Conservation (phyloP, 2,888 invertebrate genomes). For the Spilarctia lutea region DNA sequence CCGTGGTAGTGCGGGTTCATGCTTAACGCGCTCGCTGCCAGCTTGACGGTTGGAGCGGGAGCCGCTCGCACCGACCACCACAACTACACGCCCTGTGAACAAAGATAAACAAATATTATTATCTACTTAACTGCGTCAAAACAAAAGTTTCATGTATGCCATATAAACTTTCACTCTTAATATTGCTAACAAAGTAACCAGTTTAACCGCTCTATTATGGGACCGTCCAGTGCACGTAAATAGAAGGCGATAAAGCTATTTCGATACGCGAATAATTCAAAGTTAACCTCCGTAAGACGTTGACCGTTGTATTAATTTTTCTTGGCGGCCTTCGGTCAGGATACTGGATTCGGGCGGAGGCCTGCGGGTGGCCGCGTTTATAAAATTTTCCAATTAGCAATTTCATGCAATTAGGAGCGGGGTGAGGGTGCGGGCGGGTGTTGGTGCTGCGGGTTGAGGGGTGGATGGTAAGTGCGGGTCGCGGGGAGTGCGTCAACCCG, state of each 20-base stretch:
- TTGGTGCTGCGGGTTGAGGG: conserved; percentile 50
- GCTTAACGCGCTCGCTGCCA: conserved; percentile 94
- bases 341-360: conserved; percentile 68
- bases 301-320: conserved; percentile 66
- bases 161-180: conserved; percentile 7
- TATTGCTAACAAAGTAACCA: conserved; percentile 3
- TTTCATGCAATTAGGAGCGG: conserved; percentile 86
- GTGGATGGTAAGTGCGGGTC: conserved; percentile 59
- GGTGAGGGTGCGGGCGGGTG: conserved; percentile 59
- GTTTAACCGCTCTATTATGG: conserved; percentile 2
- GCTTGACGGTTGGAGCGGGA: conserved; percentile 90
- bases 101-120: conserved; percentile 37
- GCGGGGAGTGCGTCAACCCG: conserved; percentile 82
- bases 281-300: conserved; percentile 51
- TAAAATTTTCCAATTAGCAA: conserved; percentile 87
- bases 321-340: conserved; percentile 61
- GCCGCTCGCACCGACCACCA: conserved; percentile 83
- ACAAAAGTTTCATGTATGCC: neutral
- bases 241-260: conserved; percentile 30
- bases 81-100: conserved; percentile 83
- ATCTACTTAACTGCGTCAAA: neutral
- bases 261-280: conserved; percentile 17
- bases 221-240: conserved; percentile 17
- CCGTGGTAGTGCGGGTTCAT: conserved; percentile 97
- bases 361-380: conserved; percentile 83